Percentiles rank a stretch among this genome's conserved stretches.
Evolutionary conservation across 2,797 vertebrate species (phyloP).

Genomic region (Taenioides sp.): DNA sequence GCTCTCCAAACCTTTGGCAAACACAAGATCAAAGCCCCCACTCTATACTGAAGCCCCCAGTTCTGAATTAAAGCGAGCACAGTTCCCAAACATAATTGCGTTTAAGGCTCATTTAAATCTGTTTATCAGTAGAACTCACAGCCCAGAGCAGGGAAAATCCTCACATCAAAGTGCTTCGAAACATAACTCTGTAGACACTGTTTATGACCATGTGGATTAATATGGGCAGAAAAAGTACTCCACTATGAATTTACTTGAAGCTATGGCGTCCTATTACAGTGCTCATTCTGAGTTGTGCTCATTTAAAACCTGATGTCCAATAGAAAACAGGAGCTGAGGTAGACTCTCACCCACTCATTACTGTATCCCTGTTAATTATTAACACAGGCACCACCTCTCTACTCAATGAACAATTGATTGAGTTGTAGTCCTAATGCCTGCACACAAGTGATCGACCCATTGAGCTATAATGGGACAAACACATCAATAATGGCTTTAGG

Average conservation of each 20-base stretch:
- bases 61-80: conserved; percentile 54
- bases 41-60: conserved; percentile 49
- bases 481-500: conserved; percentile 48
- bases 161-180: conserved; percentile 63
- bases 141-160: conserved; percentile 55
- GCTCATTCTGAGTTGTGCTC: conserved; percentile 6
- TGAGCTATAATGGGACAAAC: conserved; percentile 39
- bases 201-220: conserved; percentile 37
- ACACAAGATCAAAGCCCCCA: conserved; percentile 64
- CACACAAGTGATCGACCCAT: conserved; percentile 46
- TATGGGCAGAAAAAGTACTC: conserved; percentile 9
- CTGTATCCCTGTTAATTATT: conserved; percentile 27
- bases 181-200: conserved; percentile 29
- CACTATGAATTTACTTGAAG: conserved; percentile 18
- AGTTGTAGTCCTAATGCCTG: conserved; percentile 41
- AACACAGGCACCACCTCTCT: conserved; percentile 29
- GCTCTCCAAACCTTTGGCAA: conserved; percentile 59
- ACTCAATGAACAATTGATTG: conserved; percentile 53
- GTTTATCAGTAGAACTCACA: conserved; percentile 65
- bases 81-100: conserved; percentile 58
- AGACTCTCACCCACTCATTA: conserved; percentile 39
- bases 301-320: conserved; percentile 16
- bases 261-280: conserved; percentile 11
- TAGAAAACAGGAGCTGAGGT: conserved; percentile 6
- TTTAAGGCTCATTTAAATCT: conserved; percentile 68